These are phyloP conservation scores for Stenolophus ochropezus DNA, from an alignment of 2,888 invertebrate species.

Conservation along the genomic window DNA sequence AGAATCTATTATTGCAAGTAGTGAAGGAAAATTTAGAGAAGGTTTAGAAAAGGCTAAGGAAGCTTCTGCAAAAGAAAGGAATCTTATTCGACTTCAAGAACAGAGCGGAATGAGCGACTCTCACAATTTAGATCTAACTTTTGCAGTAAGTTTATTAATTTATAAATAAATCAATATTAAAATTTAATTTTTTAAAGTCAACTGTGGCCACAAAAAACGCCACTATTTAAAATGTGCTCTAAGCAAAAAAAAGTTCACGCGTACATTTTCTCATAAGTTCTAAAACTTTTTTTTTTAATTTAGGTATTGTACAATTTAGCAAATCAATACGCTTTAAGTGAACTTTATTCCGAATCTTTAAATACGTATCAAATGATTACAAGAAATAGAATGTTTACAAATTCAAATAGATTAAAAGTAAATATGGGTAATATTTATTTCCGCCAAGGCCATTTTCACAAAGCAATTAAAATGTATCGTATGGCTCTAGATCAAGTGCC, in stretches of 20 bases:
- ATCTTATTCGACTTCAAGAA: conserved; percentile 92
- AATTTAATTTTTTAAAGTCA: too few relatives aligned
- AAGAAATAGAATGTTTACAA: conserved; percentile 94
- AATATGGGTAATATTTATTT: conserved; percentile 99
- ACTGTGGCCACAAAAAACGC: too few relatives aligned
- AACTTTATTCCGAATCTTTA: conserved; percentile 96
- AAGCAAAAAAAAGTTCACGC: too few relatives aligned
- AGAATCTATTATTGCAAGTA: conserved; percentile 87
- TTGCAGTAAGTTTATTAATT: conserved; percentile 80
- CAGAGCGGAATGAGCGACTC: conserved; percentile 92
- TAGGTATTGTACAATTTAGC: conserved; percentile 97
- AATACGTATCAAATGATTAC: conserved; percentile 97
- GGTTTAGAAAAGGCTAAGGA: conserved; percentile 96
- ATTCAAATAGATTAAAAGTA: conserved; percentile 94
- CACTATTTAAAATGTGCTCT: too few relatives aligned
- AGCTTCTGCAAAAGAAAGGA: conserved; percentile 94
- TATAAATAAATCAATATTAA: not conserved
- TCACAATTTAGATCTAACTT: conserved; percentile 96
- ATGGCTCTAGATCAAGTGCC: conserved; percentile 99
- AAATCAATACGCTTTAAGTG: conserved; percentile 94
- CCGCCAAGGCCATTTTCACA: conserved; percentile 93
- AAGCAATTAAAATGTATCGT: conserved; percentile 97
- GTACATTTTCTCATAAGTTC: not conserved
- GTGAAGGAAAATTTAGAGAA: conserved; percentile 78
- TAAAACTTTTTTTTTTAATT: conserved; percentile 57